phyloP scores from a whole-genome alignment of 2,888 invertebrate genomes.

The Limenitis camilla region DNA sequence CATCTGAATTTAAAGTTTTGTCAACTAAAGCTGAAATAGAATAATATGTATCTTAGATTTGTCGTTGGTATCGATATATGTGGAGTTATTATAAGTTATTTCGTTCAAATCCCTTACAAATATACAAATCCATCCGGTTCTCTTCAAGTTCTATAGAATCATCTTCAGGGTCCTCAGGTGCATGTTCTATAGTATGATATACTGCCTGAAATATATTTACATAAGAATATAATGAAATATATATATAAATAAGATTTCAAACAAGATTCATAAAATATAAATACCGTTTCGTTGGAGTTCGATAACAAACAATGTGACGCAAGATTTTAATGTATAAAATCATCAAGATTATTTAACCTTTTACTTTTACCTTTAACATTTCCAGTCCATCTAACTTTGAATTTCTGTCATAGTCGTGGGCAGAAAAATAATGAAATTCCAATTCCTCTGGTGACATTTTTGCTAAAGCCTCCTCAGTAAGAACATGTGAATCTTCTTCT shows the following conservation, averaged over 20 bases:
- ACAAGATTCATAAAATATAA: not conserved
- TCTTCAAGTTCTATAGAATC: constrained; percentile 53
- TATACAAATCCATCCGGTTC: constrained; percentile 50
- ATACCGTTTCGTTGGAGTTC: not conserved
- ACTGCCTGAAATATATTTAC: constrained; percentile 75
- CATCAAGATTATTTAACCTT: constrained; percentile 47
- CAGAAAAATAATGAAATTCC: constrained; percentile 88
- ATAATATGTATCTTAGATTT: not conserved
- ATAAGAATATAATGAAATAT: too few relatives aligned
- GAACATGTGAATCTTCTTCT: constrained; percentile 81
- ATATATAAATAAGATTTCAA: too few relatives aligned
- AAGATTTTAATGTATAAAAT: not conserved
- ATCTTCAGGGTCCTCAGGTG: constrained; percentile 55
- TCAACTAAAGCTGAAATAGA: constrained; percentile 84
- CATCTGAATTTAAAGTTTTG: constrained; percentile 86
- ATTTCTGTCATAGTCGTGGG: constrained; percentile 93
- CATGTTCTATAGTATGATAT: constrained; percentile 81
- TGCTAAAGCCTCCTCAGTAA: constrained; percentile 76
- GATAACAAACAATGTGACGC: not conserved
- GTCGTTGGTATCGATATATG: not conserved
- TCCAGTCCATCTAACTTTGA: constrained; percentile 92
- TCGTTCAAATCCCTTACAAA: constrained; percentile 37
- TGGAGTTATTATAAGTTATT: not conserved
- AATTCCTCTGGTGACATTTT: constrained; percentile 89
- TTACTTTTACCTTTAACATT: constrained; percentile 77